A percentile compares a stretch with the other conserved stretches of the same genome.
Conservation (phyloP, 2,113 vertebrate species). For the Mesembrinibis cayennensis region DNA sequence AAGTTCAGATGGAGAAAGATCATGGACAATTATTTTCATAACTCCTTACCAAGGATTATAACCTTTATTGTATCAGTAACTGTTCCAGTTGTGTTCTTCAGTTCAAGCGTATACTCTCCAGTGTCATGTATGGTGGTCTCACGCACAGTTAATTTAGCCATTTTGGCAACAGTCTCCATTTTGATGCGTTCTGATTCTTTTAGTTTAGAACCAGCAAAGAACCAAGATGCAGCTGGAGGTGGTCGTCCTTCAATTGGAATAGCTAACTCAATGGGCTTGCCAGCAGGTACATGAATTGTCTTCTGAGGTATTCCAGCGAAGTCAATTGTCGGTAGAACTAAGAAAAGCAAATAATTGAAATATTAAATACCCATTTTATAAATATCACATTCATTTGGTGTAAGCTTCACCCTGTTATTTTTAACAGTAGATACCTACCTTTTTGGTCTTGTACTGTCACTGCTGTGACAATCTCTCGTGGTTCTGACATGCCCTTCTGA, state of each 20-base stretch:
- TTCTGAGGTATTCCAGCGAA: slow-evolving; percentile 91
- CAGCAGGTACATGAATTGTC: slow-evolving; percentile 87
- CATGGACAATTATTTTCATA: not conserved
- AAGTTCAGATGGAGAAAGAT: not conserved
- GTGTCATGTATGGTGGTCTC: slow-evolving; percentile 92
- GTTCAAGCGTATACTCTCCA: slow-evolving; percentile 89
- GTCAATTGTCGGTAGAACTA: slow-evolving; percentile 92
- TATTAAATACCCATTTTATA: not conserved
- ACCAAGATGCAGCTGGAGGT: slow-evolving; percentile 90
- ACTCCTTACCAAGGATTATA: slow-evolving; percentile 90
- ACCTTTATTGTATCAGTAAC: slow-evolving; percentile 87
- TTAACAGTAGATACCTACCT: slow-evolving; percentile 76
- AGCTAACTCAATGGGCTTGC: slow-evolving; percentile 88
- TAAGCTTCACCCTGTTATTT: not conserved
- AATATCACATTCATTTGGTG: not conserved
- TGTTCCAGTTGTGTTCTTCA: slow-evolving; percentile 89
- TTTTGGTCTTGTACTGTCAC: slow-evolving; percentile 91
- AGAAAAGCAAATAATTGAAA: slow-evolving; percentile 23
- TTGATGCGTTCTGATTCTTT: slow-evolving; percentile 89
- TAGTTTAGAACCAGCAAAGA: slow-evolving; percentile 85
- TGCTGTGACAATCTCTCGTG: slow-evolving; percentile 90
- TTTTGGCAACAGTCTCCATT: slow-evolving; percentile 85
- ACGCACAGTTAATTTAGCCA: slow-evolving; percentile 84
- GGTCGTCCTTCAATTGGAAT: slow-evolving; percentile 91
- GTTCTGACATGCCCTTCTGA: slow-evolving; percentile 89